Evolutionary conservation across 2,113 vertebrate genomes (phyloP), one percentile per base, ranked within the genome.

Genomic region (Dendropsophus ebraccatus): DNA sequence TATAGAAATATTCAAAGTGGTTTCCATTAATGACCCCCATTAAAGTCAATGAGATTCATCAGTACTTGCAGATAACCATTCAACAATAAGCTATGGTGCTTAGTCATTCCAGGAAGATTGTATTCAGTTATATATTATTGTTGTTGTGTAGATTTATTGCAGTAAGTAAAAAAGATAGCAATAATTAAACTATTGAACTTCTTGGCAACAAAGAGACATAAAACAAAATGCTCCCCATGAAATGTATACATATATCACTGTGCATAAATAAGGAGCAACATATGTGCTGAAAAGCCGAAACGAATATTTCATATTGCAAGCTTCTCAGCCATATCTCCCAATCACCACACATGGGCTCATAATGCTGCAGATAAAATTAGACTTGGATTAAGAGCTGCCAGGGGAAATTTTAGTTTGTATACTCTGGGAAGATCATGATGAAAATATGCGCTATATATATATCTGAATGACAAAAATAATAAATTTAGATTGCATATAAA

Each of bases 301-400:
- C 90, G 79, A 83, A 87, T 89, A 56, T 83, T 69, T 84, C 84
- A 92, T 91, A 90, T 89, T 92, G 90, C 83, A 50, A 87, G 91
- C 87, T 91, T 87, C 89, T 92, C 91, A 91, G 88, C 89, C 92
- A 88, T 92, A 90, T 89, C 89, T 88, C 89, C 89, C 89, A 90
- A 90, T 92, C 91, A 90, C 88, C 85, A 84, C 89, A 92, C 92
- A 91, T 90, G 87, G 88, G 90, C 81, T 90, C 88, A 89, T 90
- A 90, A 87, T 70, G 89, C 69, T 83, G 87, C 16, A 83, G 90
- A 90, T 90, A 91, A 92, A 92, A 91, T 91, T 91, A 91, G 89
- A 90, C 82, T 90, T 87, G 90, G 90, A 87, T 87, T 91, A 87
- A 83, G 87, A 62, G 83, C 91, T 90, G 5, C 85, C 91, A 89